These are phyloP conservation scores for Pantherophis alleghaniensis DNA, from an alignment of 2,797 vertebrate species.

Conservation along the genomic window DNA sequence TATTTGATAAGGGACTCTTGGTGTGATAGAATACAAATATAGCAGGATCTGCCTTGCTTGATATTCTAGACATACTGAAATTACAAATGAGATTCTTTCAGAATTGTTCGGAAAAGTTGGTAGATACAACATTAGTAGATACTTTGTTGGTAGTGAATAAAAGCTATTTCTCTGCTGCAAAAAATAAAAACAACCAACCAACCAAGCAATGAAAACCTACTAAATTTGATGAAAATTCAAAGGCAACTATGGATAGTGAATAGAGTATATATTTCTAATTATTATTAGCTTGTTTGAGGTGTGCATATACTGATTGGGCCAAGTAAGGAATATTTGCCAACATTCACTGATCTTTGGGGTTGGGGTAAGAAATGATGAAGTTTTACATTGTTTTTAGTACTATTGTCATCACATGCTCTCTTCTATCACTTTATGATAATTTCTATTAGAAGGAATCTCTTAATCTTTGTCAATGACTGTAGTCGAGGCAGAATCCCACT, in stretches of 20 bases:
- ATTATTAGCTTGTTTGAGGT: not conserved
- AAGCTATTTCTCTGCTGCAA: not conserved
- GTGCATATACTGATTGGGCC: not conserved
- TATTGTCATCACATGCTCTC: not conserved
- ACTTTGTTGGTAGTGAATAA: not conserved
- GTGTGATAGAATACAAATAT: not conserved
- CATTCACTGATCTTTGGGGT: not conserved
- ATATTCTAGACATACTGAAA: not conserved
- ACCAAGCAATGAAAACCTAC: not conserved
- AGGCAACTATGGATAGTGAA: not conserved
- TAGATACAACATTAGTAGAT: not conserved
- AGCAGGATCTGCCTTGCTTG: conserved; percentile 21
- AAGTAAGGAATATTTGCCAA: not conserved
- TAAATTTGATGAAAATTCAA: not conserved
- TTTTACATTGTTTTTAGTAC: not conserved
- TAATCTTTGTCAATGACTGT: not conserved
- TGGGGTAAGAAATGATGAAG: not conserved
- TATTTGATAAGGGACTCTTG: not conserved
- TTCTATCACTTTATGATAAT: not conserved
- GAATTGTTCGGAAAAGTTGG: not conserved
- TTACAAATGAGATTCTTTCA: not conserved
- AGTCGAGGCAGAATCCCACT: not conserved
- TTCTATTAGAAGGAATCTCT: not conserved
- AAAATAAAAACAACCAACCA: not conserved
- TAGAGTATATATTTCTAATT: not conserved